Base-by-base conservation (phyloP, 2,113 vertebrate species). In the Poeciliopsis turrubarensis region DNA sequence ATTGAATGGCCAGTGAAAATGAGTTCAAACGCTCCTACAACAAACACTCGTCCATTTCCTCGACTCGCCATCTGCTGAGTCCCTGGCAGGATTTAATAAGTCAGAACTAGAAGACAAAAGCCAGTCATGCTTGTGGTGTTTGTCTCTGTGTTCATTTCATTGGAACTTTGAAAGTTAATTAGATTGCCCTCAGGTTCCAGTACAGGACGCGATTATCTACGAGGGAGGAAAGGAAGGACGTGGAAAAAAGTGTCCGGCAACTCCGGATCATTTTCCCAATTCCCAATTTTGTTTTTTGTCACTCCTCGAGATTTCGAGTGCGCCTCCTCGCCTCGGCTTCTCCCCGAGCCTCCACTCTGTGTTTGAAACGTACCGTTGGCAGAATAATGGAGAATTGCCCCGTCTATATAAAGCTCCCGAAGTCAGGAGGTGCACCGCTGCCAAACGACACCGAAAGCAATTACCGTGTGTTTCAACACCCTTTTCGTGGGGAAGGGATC, bases 361-460 rank as follows among this genome's bases (percentile, higher is more conserved):
- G 11, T 85, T 89, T 84, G 75, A 91, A 91, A 79, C 29, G 75
- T 87, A 84, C 77, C 67, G 57, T 70, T 81, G 82, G 80, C 75
- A 78, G 78, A 86, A 88, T 87, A 89, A 92, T 86, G 83, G 80
- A 80, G 87, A 90, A 89, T 87, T 89, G 86, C 77, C 73, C 69
- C n/a, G 81, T 87, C 88, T 88, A 89, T 89, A 86, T 84, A 87
- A 90, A 85, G 78, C 84, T 82, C 69, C 87, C 30, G 67, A 77
- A 90, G 87, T 87, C 90, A 86, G 83, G 78, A 87, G 88, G 82
- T 83, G 68, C 87, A 41, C 61, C 1, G 44, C 89, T 85, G 88
- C 88, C 91, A 91, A 91, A 89, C 77, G 81, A 89, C 91, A 92
- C 77, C 68, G 88, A 91, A 90, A 90, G 92, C 92, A 93, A 93